Evolutionary conservation across 2,797 vertebrate species (phyloP).

Genomic region (Aotus griseimembra): DNA sequence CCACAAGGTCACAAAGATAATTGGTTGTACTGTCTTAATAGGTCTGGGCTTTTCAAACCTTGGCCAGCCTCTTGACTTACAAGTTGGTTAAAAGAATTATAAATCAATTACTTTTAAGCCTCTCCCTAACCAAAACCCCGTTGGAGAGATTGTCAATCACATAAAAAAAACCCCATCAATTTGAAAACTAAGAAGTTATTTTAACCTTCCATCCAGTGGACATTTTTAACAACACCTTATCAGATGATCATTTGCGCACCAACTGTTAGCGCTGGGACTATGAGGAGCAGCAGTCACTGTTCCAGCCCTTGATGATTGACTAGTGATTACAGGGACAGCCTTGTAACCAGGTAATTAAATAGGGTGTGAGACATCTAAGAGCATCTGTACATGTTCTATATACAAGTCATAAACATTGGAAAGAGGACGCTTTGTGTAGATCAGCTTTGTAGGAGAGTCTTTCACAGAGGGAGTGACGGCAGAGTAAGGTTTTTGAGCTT

Average conservation of each 20-base stretch:
- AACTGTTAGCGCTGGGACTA: background rate
- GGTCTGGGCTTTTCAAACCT: background rate
- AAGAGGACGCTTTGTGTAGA: background rate
- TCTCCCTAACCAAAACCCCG: background rate
- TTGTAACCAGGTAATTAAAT: background rate
- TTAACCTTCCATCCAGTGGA: background rate
- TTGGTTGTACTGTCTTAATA: background rate
- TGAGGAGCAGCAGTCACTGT: background rate
- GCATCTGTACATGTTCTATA: accelerated
- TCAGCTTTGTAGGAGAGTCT: background rate
- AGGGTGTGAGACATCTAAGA: background rate
- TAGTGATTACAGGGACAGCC: background rate
- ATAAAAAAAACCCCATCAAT: background rate
- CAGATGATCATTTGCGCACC: background rate
- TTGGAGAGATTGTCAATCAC: background rate
- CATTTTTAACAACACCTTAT: background rate
- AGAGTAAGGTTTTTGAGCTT: background rate
- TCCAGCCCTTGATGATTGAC: background rate
- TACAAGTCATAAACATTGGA: background rate
- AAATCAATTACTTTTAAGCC: background rate
- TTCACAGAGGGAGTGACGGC: background rate
- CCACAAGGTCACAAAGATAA: background rate
- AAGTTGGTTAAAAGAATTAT: background rate
- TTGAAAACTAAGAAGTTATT: background rate
- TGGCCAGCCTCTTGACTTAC: background rate